Evolutionary conservation across 1,140 invertebrate genomes (phyloP), one percentile per base, ranked within the genome.

Genomic region (Steinernema khuongi): DNA sequence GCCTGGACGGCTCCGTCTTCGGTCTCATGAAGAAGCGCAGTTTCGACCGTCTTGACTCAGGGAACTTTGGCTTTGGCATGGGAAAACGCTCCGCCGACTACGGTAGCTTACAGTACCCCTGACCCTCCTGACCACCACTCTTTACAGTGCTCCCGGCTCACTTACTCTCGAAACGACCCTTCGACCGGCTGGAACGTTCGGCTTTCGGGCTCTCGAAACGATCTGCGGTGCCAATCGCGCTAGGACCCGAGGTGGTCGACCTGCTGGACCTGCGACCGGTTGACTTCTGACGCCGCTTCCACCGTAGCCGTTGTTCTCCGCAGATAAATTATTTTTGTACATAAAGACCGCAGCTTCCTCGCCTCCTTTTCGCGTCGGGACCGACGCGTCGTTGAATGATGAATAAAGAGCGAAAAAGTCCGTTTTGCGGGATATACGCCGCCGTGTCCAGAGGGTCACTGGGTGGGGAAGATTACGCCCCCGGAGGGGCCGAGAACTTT

Each of bases 271-370:
- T 22, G 11, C 50, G 50, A 60, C 50, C 50, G 14, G 50, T 60
- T 22, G 50, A 60, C 19, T 22, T 41, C 36, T 41, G 36, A 41
- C 14, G 14, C 14, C 50, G 14, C 4, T 14, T 4, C 7, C 7
- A 14, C 11, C 50, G 50, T 60, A 60, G 50, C 19, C 50, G 11
- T 60, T 60, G 50, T 60, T 60, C 50, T 60, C 50, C 7, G 50
- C 50, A 60, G 50, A 60, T 60, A 60, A 60, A 60, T 60, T 60
- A 60, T 60, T 60, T 60, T 60, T 60, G 50, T 60, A 60, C 50
- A 60, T 60, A 60, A 60, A 60, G 50, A 60, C 50, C 50, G 50
- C 11, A 60, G 50, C 50, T 11, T 60, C 22, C 50, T 60, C 22
- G 14, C 50, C 50, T 60, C 50, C 14, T 26, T 60, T 60, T 41